phyloP scores from a whole-genome alignment of 64 coral and sea anemone species.

The Hydrozoanthus tunicans region DNA sequence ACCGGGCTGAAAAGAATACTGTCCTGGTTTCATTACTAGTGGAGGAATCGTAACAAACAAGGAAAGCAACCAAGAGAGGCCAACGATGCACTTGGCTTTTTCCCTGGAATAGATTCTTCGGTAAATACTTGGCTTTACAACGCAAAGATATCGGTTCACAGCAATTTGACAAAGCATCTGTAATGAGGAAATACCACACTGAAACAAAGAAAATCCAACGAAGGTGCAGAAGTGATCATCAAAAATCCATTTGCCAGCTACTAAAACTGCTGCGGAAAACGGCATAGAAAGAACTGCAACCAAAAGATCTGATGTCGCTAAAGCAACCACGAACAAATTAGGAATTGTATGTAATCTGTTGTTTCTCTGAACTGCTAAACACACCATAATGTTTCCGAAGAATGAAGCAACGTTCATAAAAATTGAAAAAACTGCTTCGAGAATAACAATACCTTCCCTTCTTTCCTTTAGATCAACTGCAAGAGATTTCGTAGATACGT shows the following conservation, averaged over 20 bases:
- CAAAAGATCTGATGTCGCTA: slow-evolving; percentile 16
- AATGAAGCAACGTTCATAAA: slow-evolving; percentile 3
- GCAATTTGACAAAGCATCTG: slow-evolving; percentile 48
- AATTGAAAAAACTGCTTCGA: slow-evolving; percentile 23
- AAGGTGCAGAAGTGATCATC: slow-evolving; percentile 29
- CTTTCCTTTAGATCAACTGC: slow-evolving; percentile 3
- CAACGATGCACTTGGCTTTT: no score
- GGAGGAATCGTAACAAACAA: no score
- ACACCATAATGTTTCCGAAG: slow-evolving; percentile 26
- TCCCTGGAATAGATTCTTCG: neutral
- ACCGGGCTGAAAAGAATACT: slow-evolving; percentile 23
- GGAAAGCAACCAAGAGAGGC: no score
- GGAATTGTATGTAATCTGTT: slow-evolving; percentile 27
- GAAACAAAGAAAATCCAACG: slow-evolving; percentile 18
- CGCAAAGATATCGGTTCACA: slow-evolving; percentile 33
- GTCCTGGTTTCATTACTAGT: neutral
- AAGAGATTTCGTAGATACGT: neutral
- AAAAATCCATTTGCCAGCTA: slow-evolving; percentile 1
- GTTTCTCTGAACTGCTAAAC: slow-evolving; percentile 31
- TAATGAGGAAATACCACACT: slow-evolving; percentile 24
- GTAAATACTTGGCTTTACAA: slow-evolving; percentile 13
- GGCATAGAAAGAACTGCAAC: slow-evolving; percentile 21
- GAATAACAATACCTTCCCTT: neutral
- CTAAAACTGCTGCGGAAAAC: slow-evolving; percentile 6
- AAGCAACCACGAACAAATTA: slow-evolving; percentile 27